Percentiles rank a stretch among this genome's conserved stretches.
Evolutionary conservation across 2,888 invertebrate species (phyloP).

Genomic region (Clistopyga incitator): DNA sequence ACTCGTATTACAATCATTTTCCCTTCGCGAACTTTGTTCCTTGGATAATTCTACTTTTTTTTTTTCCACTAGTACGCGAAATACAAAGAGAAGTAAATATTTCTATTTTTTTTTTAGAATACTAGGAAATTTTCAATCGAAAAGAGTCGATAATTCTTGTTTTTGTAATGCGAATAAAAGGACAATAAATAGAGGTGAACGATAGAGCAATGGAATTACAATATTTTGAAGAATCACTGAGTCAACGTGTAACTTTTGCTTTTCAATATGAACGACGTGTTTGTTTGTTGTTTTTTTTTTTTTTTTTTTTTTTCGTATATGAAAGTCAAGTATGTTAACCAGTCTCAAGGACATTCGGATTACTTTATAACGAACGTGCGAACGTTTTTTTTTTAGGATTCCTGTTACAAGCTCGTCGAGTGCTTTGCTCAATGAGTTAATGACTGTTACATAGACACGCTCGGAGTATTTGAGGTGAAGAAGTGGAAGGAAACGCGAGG

Average conservation of each 20-base stretch:
- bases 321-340: conserved; percentile 2
- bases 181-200: too few relatives aligned
- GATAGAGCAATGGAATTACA: too few relatives aligned
- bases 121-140: too few relatives aligned
- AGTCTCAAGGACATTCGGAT: conserved; percentile 3
- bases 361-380: conserved; percentile 5
- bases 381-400: background rate
- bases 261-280: background rate
- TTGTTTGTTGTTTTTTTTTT: background rate
- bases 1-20: background rate
- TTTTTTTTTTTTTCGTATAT: too few relatives aligned
- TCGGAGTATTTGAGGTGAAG: background rate
- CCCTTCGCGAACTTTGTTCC: background rate
- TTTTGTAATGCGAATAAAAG: too few relatives aligned
- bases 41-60: background rate
- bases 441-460: conserved; percentile 18
- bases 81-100: too few relatives aligned
- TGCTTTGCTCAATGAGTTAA: conserved; percentile 18
- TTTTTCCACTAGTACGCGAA: too few relatives aligned
- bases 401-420: background rate
- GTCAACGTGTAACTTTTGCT: background rate
- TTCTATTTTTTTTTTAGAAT: too few relatives aligned
- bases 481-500: conserved; percentile 10
- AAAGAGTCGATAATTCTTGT: too few relatives aligned
- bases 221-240: too few relatives aligned